These are phyloP conservation scores for Nasalis larvatus DNA, from an alignment of 2,113 vertebrate species.

Conservation along the genomic window DNA sequence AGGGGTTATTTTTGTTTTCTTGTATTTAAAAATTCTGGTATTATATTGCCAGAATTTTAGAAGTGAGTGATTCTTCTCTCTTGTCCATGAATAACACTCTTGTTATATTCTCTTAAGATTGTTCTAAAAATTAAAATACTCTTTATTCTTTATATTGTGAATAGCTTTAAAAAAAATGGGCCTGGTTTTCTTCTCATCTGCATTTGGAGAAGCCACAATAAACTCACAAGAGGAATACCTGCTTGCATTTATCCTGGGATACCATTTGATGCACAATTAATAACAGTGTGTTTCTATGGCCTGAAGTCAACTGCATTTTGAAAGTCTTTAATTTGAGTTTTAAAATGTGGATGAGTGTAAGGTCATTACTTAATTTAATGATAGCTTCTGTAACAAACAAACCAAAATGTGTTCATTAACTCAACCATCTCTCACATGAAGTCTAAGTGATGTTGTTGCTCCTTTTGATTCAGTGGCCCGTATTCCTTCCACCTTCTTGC, in stretches of 20 bases:
- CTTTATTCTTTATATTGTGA: neutral
- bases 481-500: neutral
- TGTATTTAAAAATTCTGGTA: conserved; percentile 29
- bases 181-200: neutral
- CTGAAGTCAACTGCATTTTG: neutral
- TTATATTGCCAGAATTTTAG: neutral
- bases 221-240: neutral
- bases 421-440: neutral
- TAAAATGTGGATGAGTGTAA: neutral
- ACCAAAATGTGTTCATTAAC: neutral
- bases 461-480: neutral
- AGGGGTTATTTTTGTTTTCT: neutral
- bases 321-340: neutral
- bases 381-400: neutral
- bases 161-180: neutral
- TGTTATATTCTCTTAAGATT: neutral
- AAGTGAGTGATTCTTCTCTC: neutral
- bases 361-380: neutral
- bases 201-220: neutral
- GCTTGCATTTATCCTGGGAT: neutral
- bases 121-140: conserved; percentile 10
- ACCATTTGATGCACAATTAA: neutral
- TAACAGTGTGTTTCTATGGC: neutral
- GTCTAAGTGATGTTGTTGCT: neutral
- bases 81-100: neutral